Conservation (phyloP, 2,888 invertebrate genomes). For the Leucoma salicis region DNA sequence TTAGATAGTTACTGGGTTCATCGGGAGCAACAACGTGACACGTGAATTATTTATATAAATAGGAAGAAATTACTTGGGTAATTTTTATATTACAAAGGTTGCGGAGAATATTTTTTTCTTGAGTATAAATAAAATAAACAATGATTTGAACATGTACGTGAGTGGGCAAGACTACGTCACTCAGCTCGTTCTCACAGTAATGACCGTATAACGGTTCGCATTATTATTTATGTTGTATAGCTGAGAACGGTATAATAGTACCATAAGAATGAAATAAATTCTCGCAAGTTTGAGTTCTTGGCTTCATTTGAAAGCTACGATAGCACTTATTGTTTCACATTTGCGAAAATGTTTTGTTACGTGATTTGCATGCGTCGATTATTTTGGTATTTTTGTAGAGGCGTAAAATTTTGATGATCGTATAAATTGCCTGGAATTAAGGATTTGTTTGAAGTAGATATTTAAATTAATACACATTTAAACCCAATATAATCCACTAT, state of each 20-base stretch:
- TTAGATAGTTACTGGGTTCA: too few species aligned
- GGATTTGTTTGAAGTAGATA: too few species aligned
- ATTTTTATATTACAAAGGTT: too few species aligned
- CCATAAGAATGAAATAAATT: slow-evolving; percentile 80
- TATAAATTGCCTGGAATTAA: too few species aligned
- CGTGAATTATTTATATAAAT: too few species aligned
- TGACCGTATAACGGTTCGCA: slow-evolving; percentile 77
- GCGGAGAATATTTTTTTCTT: too few species aligned
- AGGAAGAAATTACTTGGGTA: too few species aligned
- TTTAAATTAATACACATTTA: too few species aligned
- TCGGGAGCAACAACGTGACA: too few species aligned
- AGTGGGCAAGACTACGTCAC: slow-evolving; percentile 53
- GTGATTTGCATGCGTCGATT: slow-evolving; percentile 56
- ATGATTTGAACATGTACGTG: slow-evolving; percentile 31
- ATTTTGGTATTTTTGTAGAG: slow-evolving; percentile 32
- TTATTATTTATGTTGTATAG: slow-evolving; percentile 81
- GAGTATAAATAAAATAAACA: slow-evolving; percentile 38
- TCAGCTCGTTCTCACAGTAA: slow-evolving; percentile 68
- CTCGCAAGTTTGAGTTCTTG: slow-evolving; percentile 72
- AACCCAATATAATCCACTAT: too few species aligned
- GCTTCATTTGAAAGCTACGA: slow-evolving; percentile 66
- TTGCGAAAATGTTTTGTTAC: slow-evolving; percentile 59
- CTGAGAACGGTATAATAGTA: slow-evolving; percentile 79
- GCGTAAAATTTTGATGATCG: neutral
- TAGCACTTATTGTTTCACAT: slow-evolving; percentile 72